phyloP scores from a whole-genome alignment of 2,113 vertebrate species.

The Microcebus murinus region DNA sequence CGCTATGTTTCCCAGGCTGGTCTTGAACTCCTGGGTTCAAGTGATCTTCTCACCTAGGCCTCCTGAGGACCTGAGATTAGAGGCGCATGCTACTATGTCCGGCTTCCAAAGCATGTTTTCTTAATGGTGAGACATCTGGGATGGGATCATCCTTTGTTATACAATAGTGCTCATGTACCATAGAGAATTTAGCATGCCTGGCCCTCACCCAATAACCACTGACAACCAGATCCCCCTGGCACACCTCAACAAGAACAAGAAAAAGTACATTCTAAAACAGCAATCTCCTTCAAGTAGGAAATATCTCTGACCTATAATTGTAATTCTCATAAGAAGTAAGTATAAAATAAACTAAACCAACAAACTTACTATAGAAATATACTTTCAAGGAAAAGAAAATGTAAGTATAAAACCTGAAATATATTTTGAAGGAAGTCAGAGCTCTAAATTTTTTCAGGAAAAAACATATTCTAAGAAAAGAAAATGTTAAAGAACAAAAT shows the following conservation, averaged over 20 bases:
- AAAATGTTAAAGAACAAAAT: constrained; percentile 31
- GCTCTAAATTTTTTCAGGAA: background rate
- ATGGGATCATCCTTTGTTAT: background rate
- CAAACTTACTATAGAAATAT: background rate
- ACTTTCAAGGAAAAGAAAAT: constrained; percentile 29
- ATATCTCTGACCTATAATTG: background rate
- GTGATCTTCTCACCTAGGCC: too few relatives aligned
- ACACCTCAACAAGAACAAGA: background rate
- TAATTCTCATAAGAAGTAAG: background rate
- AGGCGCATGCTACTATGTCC: too few relatives aligned
- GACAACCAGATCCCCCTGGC: background rate
- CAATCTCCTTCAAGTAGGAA: background rate
- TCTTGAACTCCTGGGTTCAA: too few relatives aligned
- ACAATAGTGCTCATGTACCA: background rate
- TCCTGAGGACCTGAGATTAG: too few relatives aligned
- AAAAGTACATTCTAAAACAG: background rate
- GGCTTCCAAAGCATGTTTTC: background rate
- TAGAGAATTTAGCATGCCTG: background rate
- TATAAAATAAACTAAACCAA: constrained; percentile 35
- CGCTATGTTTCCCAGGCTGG: too few relatives aligned
- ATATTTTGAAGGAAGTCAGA: background rate
- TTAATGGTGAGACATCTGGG: background rate
- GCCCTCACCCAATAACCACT: background rate
- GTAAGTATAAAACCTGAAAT: constrained; percentile 16
- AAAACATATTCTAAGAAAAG: background rate